These are phyloP conservation scores for Noctua janthe DNA, from an alignment of 2,888 invertebrate species.

Conservation along the genomic window DNA sequence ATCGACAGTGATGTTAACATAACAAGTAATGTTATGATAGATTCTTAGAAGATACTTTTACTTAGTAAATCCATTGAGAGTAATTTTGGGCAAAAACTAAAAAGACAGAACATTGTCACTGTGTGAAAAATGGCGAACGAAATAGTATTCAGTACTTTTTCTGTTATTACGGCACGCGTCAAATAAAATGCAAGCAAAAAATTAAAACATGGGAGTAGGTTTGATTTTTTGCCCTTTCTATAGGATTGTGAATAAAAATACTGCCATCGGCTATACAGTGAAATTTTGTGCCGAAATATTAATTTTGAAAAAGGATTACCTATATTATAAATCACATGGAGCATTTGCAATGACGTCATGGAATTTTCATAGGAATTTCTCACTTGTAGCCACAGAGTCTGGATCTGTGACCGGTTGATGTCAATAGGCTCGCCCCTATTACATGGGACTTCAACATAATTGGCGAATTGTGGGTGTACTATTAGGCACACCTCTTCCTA, in stretches of 20 bases:
- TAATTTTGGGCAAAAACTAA: background rate
- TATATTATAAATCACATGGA: no score
- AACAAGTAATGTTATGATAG: background rate
- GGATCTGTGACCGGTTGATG: no score
- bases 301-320: background rate
- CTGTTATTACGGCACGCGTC: background rate
- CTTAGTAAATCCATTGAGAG: background rate
- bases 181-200: constrained; percentile 15
- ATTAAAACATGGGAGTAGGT: background rate
- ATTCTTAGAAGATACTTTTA: background rate
- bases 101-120: background rate
- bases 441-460: no score
- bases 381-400: no score
- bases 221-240: background rate
- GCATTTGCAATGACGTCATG: no score
- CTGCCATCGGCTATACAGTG: background rate
- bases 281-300: background rate
- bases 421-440: no score
- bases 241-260: background rate
- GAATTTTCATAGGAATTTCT: no score
- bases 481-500: no score
- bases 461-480: no score
- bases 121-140: constrained; percentile 4
- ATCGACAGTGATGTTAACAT: background rate
- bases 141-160: constrained; percentile 10